phyloP scores from a whole-genome alignment of 35 echinoderm and acorn worm species.

The Anneissia japonica region DNA sequence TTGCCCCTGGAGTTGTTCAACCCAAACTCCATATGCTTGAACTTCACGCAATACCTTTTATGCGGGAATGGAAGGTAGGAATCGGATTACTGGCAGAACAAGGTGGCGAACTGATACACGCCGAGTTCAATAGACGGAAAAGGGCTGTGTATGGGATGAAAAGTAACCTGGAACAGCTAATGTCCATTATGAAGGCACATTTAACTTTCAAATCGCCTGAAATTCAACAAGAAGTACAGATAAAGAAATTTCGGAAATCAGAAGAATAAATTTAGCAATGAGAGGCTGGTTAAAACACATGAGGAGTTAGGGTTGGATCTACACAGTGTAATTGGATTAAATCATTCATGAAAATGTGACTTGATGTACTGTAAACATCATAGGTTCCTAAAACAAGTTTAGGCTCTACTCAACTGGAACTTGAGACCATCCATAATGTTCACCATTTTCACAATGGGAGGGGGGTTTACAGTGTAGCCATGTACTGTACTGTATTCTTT shows the following conservation, averaged over 20 bases:
- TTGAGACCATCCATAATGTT: no score
- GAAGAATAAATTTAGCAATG: background rate
- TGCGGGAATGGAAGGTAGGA: constrained; percentile 14
- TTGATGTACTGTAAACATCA: no score
- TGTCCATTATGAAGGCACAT: constrained; percentile 7
- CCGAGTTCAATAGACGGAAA: constrained; percentile 20
- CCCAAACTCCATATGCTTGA: constrained; percentile 62
- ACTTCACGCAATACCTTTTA: constrained; percentile 26
- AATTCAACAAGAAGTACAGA: background rate
- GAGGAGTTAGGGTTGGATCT: no score
- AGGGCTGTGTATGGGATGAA: constrained; percentile 15
- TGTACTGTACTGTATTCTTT: no score
- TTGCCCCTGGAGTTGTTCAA: constrained; percentile 25
- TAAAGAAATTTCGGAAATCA: background rate
- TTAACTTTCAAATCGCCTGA: background rate
- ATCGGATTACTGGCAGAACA: constrained; percentile 37
- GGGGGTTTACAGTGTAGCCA: no score
- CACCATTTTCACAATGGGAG: no score
- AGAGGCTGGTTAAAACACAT: no score
- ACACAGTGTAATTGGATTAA: no score
- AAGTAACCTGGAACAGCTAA: constrained; percentile 1
- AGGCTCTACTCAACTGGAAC: no score
- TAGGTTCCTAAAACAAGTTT: no score
- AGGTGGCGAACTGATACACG: constrained; percentile 44
- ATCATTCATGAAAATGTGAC: no score